A percentile compares a stretch with the other conserved stretches of the same genome.
Evolutionary conservation across 2,797 vertebrate genomes (phyloP).

Genomic region (Hemibagrus guttatus): DNA sequence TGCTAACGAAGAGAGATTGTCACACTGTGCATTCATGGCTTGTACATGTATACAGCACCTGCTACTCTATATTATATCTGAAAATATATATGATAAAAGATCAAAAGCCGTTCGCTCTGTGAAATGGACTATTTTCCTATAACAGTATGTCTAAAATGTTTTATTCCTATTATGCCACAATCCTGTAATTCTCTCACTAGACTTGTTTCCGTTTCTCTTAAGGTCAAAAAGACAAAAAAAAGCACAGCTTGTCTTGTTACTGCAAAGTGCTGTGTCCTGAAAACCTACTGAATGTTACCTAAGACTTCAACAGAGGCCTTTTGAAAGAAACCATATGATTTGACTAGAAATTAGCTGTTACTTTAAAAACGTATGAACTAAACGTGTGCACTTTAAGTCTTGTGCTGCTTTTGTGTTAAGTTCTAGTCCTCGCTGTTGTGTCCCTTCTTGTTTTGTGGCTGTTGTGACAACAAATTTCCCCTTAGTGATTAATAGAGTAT

Average conservation of each 20-base stretch:
- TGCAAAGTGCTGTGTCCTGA: neutral
- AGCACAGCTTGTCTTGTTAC: neutral
- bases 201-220: neutral
- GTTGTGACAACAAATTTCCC: too few relatives aligned
- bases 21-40: neutral
- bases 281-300: too few relatives aligned
- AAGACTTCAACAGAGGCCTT: neutral
- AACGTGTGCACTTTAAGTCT: too few relatives aligned
- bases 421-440: too few relatives aligned
- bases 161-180: neutral
- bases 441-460: too few relatives aligned
- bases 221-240: neutral
- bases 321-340: neutral
- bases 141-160: neutral
- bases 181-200: too few relatives aligned
- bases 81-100: neutral
- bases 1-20: neutral
- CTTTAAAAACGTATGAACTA: neutral
- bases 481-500: too few relatives aligned
- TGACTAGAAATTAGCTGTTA: neutral
- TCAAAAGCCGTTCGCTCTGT: neutral
- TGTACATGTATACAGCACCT: neutral
- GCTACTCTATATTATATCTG: neutral
- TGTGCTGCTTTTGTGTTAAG: too few relatives aligned
- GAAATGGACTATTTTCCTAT: neutral